These are phyloP conservation scores for Gallinago jamesoni DNA, from an alignment of 2,113 vertebrate species.

Conservation along the genomic window DNA sequence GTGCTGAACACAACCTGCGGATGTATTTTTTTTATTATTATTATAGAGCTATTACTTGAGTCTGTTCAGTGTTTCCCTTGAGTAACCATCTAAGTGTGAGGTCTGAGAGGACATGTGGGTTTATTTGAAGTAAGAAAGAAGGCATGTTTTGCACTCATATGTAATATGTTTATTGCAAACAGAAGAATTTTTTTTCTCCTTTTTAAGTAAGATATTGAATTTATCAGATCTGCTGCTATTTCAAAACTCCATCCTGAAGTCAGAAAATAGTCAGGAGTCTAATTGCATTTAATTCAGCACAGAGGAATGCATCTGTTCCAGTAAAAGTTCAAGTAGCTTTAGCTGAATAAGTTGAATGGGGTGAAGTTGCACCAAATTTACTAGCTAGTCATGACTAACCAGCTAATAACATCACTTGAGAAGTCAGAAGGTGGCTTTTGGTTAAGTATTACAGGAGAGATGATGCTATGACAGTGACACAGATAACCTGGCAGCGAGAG, in stretches of 20 bases:
- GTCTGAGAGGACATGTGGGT: background rate
- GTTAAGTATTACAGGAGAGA: background rate
- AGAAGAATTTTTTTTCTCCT: background rate
- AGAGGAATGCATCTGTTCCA: background rate
- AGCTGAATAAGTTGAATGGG: background rate
- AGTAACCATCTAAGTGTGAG: background rate
- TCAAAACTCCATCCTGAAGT: background rate
- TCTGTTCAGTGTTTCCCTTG: background rate
- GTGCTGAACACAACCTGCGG: background rate
- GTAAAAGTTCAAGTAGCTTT: background rate
- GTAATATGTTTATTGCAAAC: background rate
- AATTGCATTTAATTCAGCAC: background rate
- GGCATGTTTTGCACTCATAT: background rate
- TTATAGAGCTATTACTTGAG: conserved; percentile 11
- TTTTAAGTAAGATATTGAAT: background rate
- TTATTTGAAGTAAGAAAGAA: background rate
- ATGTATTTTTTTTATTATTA: background rate
- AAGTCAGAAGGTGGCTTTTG: background rate
- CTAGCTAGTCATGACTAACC: background rate
- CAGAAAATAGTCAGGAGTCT: background rate
- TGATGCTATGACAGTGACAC: background rate
- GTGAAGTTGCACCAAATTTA: background rate
- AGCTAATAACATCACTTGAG: background rate
- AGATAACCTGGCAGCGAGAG: fast-evolving
- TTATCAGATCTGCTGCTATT: background rate